Evolutionary conservation across 2,888 invertebrate species (phyloP), one percentile per base, ranked within the genome.

Genomic region (Tanytarsus gracilentus): DNA sequence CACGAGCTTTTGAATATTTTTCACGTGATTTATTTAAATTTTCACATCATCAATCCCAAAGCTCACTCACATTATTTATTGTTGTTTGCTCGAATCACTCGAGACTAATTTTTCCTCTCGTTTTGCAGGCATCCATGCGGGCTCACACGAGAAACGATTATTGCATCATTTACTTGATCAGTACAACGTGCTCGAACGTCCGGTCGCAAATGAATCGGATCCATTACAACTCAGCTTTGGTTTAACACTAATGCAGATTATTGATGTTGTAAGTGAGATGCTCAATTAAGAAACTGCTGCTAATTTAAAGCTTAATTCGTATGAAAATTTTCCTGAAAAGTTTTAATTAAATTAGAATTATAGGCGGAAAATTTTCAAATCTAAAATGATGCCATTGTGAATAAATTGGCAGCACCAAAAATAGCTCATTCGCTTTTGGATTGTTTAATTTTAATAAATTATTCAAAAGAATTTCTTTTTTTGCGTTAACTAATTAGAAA

Each of bases 161-260:
- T 83, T 93, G 74, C 88, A 88, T 79, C 86, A 88, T 79, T 84
- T 93, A 73, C 82, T 93, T 77, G 89, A 90, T 79, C 82, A 86
- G 75, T 94, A 94, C 84, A 93, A 94, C 82, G 88, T 88, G 73
- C 81, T 93, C 79, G 94, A 93, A 80, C 83, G 94, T 74, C 92
- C 92, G 70, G 93, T 93, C 75, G 86, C 89, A 77, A 94, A 94
- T 81, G 93, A 94, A 82, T 92, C 92, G 77, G 93, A 94, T 78
- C 90, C 93, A 72, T 83, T 94, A 75, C 87, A 88, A 80, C 85
- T 94, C 77, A 92, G 90, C 80, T 93, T 94, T 80, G 93, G 93
- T 77, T 86, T 94, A 78, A 94, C 93, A 74, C 85, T 94, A 77
- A 92, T 92, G 90, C 94, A 94, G 83, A 94, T 94, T 79, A 94